Base-by-base conservation (phyloP, 2,113 vertebrate species). In the Chlamydotis undulata region DNA sequence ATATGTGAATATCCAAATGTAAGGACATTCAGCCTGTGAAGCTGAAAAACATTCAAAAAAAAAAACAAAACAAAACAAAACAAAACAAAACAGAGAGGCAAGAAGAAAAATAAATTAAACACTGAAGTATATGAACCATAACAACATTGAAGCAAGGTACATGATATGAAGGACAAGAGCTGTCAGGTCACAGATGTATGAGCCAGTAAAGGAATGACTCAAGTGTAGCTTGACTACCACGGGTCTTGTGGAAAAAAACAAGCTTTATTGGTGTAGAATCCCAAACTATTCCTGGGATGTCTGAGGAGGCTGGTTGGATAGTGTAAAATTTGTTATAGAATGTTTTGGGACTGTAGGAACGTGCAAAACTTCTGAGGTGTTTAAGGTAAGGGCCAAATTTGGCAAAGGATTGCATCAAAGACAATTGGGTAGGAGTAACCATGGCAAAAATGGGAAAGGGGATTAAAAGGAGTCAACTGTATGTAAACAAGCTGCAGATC, bases 371-470 rank as follows among this genome's bases (percentile, higher is more conserved):
- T 75, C 21, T 64, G 55, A 16, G 49, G 70, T 55, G 8, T 31
- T 75, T 60, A 79, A 33, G 9, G 9, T 9, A 69, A 69, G 7
- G 16, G 11, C 2, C 37, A 33, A 73, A 78, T 61, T 5, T 3
- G 9, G 3, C 41, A 28, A 63, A 59, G 14, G 3, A 22, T 41
- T 52, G 18, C 37, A 79, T 53, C 33, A 37, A 68, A 83, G 29
- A 45, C 6, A 57, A 19, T 4, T 12, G 2, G 6, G 18, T 56
- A 57, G 12, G 5, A 75, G 11, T 1, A 64, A 26, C 3, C 2
- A 11, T 1, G 8, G 14, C 33, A 74, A 69, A 59, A 83, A 37
- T 35, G 2, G 68, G 15, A 70, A 94, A 55, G 6, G 22, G 19
- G 10, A 55, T 59, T 64, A 37, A 84, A 93, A 65, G 3, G 10